A percentile compares a stretch with the other conserved stretches of the same genome.
These are phyloP conservation scores for Junonia oenone DNA, from an alignment of 2,888 invertebrate species.

Conservation along the genomic window DNA sequence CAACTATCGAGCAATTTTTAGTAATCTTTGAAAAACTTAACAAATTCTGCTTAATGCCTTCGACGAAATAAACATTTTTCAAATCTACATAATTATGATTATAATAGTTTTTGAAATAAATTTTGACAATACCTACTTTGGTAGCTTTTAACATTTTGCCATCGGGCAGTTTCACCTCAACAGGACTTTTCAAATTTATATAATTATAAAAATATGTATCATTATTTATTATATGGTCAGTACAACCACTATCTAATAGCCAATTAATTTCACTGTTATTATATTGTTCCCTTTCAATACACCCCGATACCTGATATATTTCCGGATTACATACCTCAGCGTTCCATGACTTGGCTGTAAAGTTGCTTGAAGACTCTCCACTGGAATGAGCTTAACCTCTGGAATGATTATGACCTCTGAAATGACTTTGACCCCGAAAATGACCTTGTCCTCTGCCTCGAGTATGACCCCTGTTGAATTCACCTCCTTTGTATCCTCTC, in stretches of 20 bases:
- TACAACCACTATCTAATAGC: constrained; percentile 34
- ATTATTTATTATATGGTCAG: constrained; percentile 21
- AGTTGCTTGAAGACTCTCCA: constrained; percentile 19
- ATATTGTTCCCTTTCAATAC: constrained; percentile 9
- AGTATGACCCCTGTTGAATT: constrained; percentile 16
- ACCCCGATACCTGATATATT: constrained; percentile 23
- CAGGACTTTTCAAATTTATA: constrained; percentile 9
- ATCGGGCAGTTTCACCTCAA: constrained; percentile 19
- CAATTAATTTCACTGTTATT: constrained; percentile 30
- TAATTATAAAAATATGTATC: constrained; percentile 27
- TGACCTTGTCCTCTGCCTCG: constrained; percentile 28
- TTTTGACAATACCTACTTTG: constrained; percentile 24
- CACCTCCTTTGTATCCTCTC: constrained; percentile 10
- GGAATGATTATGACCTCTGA: constrained; percentile 17
- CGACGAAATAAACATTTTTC: constrained; percentile 29
- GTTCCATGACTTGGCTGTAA: constrained; percentile 28
- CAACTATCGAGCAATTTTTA: neutral
- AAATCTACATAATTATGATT: constrained; percentile 22
- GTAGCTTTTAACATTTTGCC: constrained; percentile 19
- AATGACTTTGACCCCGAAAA: no score
- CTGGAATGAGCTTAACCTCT: constrained; percentile 23
- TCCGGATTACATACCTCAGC: constrained; percentile 28
- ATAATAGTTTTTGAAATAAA: constrained; percentile 23
- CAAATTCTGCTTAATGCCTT: constrained; percentile 29
- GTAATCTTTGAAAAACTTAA: constrained; percentile 33